Evolutionary conservation across 2,888 invertebrate species (phyloP).

Genomic region (Troglohyphantes excavatus): DNA sequence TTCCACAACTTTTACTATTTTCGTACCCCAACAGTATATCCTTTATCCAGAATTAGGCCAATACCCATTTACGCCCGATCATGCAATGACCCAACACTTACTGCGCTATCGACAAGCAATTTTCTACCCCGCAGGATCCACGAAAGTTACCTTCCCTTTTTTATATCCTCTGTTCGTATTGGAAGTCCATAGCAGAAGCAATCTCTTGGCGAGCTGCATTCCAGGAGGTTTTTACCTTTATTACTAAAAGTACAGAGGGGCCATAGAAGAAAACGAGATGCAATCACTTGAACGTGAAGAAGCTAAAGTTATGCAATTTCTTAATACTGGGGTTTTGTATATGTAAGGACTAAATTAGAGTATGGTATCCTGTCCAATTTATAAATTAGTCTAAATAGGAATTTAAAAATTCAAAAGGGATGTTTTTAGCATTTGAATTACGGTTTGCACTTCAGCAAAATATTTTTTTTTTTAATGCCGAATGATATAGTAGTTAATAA

Average conservation of each 20-base stretch:
- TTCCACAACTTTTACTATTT: neutral
- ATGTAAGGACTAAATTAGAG: too few relatives aligned
- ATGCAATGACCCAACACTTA: conserved; percentile 45
- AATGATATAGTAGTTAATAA: too few relatives aligned
- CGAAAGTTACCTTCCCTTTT: neutral
- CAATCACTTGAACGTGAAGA: neutral
- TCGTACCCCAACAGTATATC: neutral
- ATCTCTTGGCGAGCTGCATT: conserved; percentile 35
- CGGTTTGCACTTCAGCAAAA: too few relatives aligned
- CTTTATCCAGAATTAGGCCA: neutral
- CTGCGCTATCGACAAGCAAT: conserved; percentile 46
- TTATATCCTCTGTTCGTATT: neutral
- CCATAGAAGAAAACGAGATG: neutral
- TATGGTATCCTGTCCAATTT: too few relatives aligned
- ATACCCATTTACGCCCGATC: conserved; percentile 11
- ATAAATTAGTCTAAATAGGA: too few relatives aligned
- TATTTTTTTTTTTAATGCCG: too few relatives aligned
- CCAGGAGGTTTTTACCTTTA: conserved; percentile 28
- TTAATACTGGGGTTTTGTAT: neutral
- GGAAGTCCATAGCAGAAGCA: conserved; percentile 26
- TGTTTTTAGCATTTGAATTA: too few relatives aligned
- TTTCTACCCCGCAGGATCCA: conserved; percentile 43
- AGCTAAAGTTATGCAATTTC: neutral
- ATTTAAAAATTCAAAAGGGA: too few relatives aligned
- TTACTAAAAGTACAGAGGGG: neutral